Evolutionary conservation across 2,888 invertebrate species (phyloP).

Genomic region (Ctena decussata): DNA sequence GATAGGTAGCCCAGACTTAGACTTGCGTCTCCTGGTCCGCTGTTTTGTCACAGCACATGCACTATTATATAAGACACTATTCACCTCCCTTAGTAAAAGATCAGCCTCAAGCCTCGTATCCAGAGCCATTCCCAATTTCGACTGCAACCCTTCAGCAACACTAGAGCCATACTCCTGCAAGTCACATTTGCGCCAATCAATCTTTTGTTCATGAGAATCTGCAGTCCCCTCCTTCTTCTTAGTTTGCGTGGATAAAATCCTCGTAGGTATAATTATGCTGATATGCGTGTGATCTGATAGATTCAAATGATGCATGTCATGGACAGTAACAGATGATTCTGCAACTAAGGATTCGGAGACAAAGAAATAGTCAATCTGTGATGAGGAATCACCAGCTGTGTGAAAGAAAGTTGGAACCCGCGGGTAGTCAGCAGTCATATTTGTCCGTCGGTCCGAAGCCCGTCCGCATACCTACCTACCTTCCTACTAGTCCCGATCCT

Average conservation of each 20-base stretch:
- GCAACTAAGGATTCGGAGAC: background rate
- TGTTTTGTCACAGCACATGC: background rate
- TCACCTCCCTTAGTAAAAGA: background rate
- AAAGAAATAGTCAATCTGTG: conserved; percentile 18
- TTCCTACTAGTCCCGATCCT: too few species aligned
- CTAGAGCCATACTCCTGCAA: background rate
- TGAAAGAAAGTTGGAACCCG: background rate
- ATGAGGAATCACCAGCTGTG: background rate
- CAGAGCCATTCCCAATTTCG: background rate
- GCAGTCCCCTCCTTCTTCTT: background rate
- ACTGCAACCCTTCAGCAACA: background rate
- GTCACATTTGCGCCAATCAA: background rate
- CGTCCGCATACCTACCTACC: too few species aligned
- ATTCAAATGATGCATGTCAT: background rate
- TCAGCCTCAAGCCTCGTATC: background rate
- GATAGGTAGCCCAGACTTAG: background rate
- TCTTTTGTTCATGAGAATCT: background rate
- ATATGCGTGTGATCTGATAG: background rate
- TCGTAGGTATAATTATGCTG: background rate
- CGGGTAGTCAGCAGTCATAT: background rate
- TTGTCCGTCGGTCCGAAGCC: too few species aligned
- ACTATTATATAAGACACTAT: background rate
- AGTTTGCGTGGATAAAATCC: background rate
- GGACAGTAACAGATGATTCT: background rate
- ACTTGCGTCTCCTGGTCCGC: background rate